Evolutionary conservation across 1,140 invertebrate species (phyloP).

Genomic region (Goniozus legneri): DNA sequence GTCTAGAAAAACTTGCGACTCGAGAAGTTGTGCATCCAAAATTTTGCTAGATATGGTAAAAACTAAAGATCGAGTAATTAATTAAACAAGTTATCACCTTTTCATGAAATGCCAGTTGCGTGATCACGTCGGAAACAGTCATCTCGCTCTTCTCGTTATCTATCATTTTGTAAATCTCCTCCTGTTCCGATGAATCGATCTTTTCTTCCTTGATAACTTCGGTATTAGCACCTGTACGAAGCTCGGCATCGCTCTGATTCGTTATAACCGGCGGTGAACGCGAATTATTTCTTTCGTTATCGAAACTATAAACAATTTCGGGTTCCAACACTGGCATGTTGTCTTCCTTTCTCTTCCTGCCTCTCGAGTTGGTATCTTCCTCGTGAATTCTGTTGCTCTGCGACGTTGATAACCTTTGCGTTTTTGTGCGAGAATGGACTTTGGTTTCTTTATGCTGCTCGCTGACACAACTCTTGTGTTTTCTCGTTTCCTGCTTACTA

Average conservation of each 20-base stretch:
- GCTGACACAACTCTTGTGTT: too few relatives aligned
- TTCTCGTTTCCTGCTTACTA: too few relatives aligned
- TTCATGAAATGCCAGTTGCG: slow-evolving; percentile 47
- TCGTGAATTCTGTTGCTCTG: too few relatives aligned
- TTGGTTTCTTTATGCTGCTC: too few relatives aligned
- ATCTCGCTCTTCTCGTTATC: slow-evolving; percentile 32
- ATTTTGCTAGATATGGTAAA: neutral
- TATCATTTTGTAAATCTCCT: slow-evolving; percentile 13
- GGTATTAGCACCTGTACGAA: neutral
- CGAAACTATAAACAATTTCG: slow-evolving; percentile 31
- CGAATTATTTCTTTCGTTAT: slow-evolving; percentile 36
- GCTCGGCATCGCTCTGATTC: slow-evolving; percentile 26
- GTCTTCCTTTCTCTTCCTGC: slow-evolving; percentile 25
- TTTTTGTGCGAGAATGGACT: too few relatives aligned
- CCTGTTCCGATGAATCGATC: slow-evolving; percentile 22
- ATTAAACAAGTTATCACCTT: slow-evolving; percentile 34
- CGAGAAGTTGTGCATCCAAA: neutral
- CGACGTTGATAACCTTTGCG: too few relatives aligned
- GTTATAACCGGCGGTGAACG: slow-evolving; percentile 46
- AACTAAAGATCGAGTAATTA: neutral
- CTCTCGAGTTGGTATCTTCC: slow-evolving; percentile 2
- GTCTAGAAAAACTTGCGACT: neutral
- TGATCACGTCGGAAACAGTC: slow-evolving; percentile 44
- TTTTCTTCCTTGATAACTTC: slow-evolving; percentile 15
- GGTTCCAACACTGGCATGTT: slow-evolving; percentile 46